These are phyloP conservation scores for Thecocarcelia acutangulata DNA, from an alignment of 2,888 invertebrate genomes.

Conservation along the genomic window DNA sequence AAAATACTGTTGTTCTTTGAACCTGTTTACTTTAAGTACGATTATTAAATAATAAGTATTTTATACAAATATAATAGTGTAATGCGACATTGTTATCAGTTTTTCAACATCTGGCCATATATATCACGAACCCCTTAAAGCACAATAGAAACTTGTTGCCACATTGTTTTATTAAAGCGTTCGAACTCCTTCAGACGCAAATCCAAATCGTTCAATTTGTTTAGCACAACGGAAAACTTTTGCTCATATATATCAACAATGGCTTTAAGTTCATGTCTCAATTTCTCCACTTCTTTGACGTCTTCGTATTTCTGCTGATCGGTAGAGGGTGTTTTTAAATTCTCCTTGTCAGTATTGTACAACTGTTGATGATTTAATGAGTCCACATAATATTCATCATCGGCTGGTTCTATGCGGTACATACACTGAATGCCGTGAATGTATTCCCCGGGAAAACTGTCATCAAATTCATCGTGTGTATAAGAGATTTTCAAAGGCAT, in stretches of 20 bases:
- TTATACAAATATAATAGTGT: too few species aligned
- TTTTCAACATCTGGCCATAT: too few species aligned
- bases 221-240: constrained; percentile 72
- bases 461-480: constrained; percentile 71
- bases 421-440: constrained; percentile 77
- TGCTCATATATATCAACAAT: constrained; percentile 75
- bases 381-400: constrained; percentile 67
- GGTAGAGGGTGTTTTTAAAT: neutral
- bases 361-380: neutral
- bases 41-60: too few species aligned
- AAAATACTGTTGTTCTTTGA: too few species aligned
- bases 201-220: constrained; percentile 72
- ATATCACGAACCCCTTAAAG: constrained; percentile 63
- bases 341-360: neutral
- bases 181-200: constrained; percentile 73
- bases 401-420: constrained; percentile 73
- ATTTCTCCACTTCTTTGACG: constrained; percentile 70
- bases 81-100: too few species aligned
- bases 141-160: constrained; percentile 75
- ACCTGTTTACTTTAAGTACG: too few species aligned
- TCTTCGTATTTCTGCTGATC: constrained; percentile 27
- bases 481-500: constrained; percentile 73
- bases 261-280: constrained; percentile 75
- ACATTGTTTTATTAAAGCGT: constrained; percentile 74
- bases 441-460: constrained; percentile 75